These are phyloP conservation scores for Sturnus vulgaris DNA, from an alignment of 2,113 vertebrate species.

Conservation along the genomic window DNA sequence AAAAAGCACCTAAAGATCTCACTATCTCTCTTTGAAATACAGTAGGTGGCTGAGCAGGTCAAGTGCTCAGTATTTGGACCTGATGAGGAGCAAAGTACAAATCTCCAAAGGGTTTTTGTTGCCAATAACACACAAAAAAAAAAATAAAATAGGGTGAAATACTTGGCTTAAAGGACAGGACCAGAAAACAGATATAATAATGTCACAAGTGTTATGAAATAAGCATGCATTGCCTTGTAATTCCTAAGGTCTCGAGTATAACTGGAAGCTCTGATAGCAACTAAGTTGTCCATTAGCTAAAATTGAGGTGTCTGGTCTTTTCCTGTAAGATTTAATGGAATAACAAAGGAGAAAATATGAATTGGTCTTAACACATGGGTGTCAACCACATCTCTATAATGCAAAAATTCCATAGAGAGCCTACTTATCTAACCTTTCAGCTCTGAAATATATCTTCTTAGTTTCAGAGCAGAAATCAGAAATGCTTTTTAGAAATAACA, in stretches of 20 bases:
- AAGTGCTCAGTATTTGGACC: not conserved
- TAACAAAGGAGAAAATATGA: not conserved
- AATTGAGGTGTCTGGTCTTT: not conserved
- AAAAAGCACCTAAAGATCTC: not conserved
- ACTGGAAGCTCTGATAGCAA: not conserved
- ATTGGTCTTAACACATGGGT: not conserved
- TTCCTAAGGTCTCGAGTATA: not conserved
- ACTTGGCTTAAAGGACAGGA: not conserved
- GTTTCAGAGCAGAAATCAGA: slow-evolving; percentile 23
- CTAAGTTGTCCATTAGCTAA: slow-evolving; percentile 1
- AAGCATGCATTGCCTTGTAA: not conserved
- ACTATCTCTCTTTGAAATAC: not conserved
- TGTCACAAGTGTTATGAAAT: not conserved
- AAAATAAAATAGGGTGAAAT: not conserved
- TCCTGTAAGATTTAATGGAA: not conserved
- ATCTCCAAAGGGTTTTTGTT: not conserved
- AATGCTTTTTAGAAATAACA: slow-evolving; percentile 26
- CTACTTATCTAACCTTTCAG: slow-evolving; percentile 31
- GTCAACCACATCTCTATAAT: not conserved
- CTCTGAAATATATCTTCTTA: slow-evolving; percentile 8
- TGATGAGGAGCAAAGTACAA: not conserved
- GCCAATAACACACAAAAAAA: not conserved
- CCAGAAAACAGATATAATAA: not conserved
- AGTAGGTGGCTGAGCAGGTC: not conserved
- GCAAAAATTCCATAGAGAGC: not conserved